These are phyloP conservation scores for Babyrousa celebensis DNA, from an alignment of 2,797 vertebrate genomes.

Conservation along the genomic window DNA sequence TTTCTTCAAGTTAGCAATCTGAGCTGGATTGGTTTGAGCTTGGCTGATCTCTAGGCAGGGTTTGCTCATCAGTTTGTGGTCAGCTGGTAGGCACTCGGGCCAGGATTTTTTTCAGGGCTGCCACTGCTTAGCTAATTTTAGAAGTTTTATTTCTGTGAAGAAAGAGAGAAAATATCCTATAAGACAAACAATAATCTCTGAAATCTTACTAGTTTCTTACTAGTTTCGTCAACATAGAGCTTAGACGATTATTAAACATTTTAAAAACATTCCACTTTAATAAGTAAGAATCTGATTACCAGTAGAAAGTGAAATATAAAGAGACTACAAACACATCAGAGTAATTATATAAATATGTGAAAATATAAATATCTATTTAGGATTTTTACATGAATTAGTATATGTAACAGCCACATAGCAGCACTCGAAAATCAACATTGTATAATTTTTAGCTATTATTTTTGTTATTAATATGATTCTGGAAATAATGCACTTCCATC, in stretches of 20 bases:
- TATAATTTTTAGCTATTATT: background rate
- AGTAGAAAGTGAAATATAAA: background rate
- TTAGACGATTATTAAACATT: conserved; percentile 11
- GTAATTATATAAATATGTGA: background rate
- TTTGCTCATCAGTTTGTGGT: background rate
- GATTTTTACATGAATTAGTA: background rate
- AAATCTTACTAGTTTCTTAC: background rate
- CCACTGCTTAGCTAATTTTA: background rate
- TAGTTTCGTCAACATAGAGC: background rate
- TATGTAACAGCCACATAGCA: background rate
- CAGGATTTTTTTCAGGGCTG: background rate
- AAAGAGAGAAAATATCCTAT: background rate
- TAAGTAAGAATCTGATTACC: background rate
- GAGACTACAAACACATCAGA: background rate
- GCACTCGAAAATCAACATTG: background rate
- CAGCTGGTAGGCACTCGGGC: background rate
- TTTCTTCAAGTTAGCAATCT: background rate
- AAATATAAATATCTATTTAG: conserved; percentile 13
- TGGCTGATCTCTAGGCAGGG: background rate
- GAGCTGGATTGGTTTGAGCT: background rate
- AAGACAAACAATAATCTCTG: background rate
- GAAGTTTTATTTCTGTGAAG: background rate
- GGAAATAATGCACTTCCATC: background rate
- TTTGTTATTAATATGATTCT: background rate
- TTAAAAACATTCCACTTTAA: background rate